Evolutionary conservation across 2,797 vertebrate species (phyloP).

Genomic region (Tenualosa ilisha): DNA sequence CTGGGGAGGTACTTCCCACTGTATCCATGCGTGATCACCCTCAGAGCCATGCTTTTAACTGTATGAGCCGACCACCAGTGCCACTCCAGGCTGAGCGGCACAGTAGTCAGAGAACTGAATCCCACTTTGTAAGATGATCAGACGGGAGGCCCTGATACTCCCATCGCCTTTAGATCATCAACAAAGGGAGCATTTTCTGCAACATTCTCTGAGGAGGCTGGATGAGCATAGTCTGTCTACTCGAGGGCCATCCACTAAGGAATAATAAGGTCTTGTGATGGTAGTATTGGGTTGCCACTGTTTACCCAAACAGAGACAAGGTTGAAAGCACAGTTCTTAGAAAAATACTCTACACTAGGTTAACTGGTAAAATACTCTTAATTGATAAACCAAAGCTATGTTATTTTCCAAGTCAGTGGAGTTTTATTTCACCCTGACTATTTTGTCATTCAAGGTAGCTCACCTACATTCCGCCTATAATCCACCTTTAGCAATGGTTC

Average conservation of each 20-base stretch:
- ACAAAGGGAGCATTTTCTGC: neutral
- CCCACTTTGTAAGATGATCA: constrained; percentile 9
- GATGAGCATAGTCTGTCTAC: neutral
- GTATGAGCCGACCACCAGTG: neutral
- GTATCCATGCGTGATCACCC: constrained; percentile 55
- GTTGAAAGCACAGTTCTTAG: neutral
- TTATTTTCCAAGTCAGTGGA: neutral
- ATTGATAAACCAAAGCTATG: neutral
- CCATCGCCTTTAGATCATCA: constrained; percentile 2
- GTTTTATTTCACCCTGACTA: neutral
- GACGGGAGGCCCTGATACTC: neutral
- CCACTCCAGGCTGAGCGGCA: neutral
- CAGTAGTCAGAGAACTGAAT: neutral
- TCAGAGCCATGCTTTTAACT: constrained; percentile 28
- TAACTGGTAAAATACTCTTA: neutral
- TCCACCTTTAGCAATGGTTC: neutral
- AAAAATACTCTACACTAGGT: neutral
- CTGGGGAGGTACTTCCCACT: constrained; percentile 84
- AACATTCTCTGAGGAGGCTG: neutral
- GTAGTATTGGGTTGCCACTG: neutral
- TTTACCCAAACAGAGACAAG: constrained; percentile 8
- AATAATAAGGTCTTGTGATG: neutral
- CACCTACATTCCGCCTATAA: neutral
- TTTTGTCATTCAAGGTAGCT: neutral
- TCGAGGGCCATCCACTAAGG: neutral